These are phyloP conservation scores for Odontocolon sp. DNA, from an alignment of 2,888 invertebrate genomes.

Conservation along the genomic window DNA sequence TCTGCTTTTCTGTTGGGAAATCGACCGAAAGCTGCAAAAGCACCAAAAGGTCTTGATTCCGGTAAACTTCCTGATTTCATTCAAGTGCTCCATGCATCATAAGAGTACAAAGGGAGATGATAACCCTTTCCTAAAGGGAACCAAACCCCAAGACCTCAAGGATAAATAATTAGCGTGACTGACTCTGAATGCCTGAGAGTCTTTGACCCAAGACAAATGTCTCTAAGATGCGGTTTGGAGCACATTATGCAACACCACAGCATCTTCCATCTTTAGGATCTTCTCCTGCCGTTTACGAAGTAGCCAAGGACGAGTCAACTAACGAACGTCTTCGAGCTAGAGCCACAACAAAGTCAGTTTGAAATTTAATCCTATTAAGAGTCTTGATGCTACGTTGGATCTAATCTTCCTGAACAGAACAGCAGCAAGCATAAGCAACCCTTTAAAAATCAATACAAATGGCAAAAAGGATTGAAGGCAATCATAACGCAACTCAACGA, in stretches of 20 bases:
- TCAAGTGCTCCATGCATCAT: not conserved
- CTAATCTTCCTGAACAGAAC: too few species aligned
- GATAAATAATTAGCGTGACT: not conserved
- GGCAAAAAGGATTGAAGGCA: too few species aligned
- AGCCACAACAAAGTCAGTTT: conserved; percentile 74
- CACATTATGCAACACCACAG: not conserved
- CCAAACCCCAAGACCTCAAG: not conserved
- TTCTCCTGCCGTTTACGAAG: conserved; percentile 34
- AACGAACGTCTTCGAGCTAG: conserved; percentile 74
- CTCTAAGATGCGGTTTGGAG: conserved; percentile 37
- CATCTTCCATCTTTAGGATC: conserved; percentile 1
- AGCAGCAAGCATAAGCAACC: too few species aligned
- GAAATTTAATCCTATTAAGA: conserved; percentile 70
- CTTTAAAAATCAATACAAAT: too few species aligned
- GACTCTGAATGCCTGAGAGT: not conserved
- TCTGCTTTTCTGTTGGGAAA: conserved; percentile 15
- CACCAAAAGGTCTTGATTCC: conserved; percentile 12
- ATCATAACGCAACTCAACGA: too few species aligned
- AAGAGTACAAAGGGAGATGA: not conserved
- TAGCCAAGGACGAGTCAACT: conserved; percentile 68
- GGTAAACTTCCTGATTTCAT: conserved; percentile 5
- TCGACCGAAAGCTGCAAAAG: too few species aligned
- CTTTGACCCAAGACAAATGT: conserved; percentile 39
- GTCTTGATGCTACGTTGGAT: conserved; percentile 21
- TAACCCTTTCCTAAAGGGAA: not conserved